Evolutionary conservation across 2,888 invertebrate species (phyloP), one percentile per base, ranked within the genome.

Genomic region (Lamellibrachia satsuma): DNA sequence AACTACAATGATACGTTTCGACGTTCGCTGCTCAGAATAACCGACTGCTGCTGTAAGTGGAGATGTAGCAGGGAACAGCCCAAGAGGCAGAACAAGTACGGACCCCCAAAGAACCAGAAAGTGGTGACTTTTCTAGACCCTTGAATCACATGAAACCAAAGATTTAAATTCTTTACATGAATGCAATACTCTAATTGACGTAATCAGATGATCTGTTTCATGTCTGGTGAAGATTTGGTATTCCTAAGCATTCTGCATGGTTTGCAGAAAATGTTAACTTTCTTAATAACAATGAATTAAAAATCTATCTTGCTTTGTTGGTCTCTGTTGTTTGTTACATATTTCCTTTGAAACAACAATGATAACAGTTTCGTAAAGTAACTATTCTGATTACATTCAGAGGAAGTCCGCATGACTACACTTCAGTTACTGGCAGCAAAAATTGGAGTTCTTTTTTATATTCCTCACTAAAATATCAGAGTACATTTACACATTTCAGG

Each of bases 1-100:
- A 95, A 95, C 93, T 96, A 95, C 94, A 95, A 95, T 94, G 95
- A 95, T 92, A 95, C 95, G 92, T 96, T 95, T 94, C 93, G 96
- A 52, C 93, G 95, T n/a, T 95, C 95, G 7, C 94, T 96, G 57
- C 90, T 93, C n/a, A 93, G 95, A 8, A 94, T 95, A 52, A 96
- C 95, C 93, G 95, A 96, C 92, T 95, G 96, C 93, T 95, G 95
- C 93, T 91, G 91, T 91, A 90, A 15, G 15, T 95, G 95, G 93
- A 95, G 93, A 94, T 27, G 27, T 15, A 55, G 57, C 52, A 57
- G 3, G 52, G 6, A 11, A 4, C 75, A 11, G 22, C 75, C 75
- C 3, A 75, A 75, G 22, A 75, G 75, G n/a, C 75, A 75, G 75
- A 4, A 3, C 75, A 75, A 75, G n/a, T 75, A 75, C 4, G 75